Evolutionary conservation across 2,888 invertebrate genomes (phyloP).

Genomic region (Stenichneumon culpator): DNA sequence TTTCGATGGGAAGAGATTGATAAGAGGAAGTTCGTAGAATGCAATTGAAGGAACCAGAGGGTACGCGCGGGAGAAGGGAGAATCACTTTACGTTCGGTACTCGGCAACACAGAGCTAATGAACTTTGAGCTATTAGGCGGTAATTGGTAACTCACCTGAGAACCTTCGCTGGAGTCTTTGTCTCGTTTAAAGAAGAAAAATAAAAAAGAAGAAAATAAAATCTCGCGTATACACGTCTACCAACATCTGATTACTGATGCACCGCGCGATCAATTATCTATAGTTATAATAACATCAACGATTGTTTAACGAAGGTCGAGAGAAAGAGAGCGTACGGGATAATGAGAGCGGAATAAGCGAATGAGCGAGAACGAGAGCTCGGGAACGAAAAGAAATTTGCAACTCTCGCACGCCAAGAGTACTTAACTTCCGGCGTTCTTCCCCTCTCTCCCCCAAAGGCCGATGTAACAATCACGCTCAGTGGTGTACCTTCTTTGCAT

Average conservation of each 20-base stretch:
- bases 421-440: conserved; percentile 51
- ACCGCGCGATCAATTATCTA: conserved; percentile 48
- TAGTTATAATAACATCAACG: conserved; percentile 4
- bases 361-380: conserved; percentile 53
- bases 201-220: conserved; percentile 37
- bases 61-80: not conserved
- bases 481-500: conserved; percentile 64
- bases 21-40: not conserved
- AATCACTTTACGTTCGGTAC: not conserved
- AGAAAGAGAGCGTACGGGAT: not conserved
- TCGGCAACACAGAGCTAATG: conserved; percentile 65
- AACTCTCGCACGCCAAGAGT: conserved; percentile 62
- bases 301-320: conserved; percentile 32
- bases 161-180: conserved; percentile 69
- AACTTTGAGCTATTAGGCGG: conserved; percentile 74
- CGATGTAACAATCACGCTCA: conserved; percentile 70
- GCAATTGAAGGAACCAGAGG: not conserved
- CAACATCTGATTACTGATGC: conserved; percentile 16
- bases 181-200: conserved; percentile 52
- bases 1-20: not conserved
- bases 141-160: conserved; percentile 73
- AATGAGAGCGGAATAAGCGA: conserved; percentile 58
- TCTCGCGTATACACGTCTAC: conserved; percentile 12
- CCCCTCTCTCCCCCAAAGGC: conserved; percentile 60
- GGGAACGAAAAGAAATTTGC: conserved; percentile 66